Conservation (phyloP, 2,797 vertebrate genomes). For the Leptoclinus maculatus region DNA sequence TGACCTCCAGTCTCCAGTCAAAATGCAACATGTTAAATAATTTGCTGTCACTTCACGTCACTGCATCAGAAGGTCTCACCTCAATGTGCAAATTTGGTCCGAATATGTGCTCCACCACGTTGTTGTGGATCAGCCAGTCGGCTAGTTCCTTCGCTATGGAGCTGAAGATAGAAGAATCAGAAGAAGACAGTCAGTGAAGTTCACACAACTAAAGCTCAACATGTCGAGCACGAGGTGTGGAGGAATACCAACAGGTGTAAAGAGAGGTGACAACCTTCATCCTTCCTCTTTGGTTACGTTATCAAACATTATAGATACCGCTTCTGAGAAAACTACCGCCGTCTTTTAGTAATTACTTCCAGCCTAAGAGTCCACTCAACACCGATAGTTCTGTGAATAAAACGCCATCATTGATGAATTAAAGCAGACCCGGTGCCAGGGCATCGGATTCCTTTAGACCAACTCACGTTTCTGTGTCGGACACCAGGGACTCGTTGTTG, state of each 20-base stretch:
- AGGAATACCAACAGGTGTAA: background rate
- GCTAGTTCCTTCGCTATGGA: conserved; percentile 97
- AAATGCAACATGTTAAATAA: background rate
- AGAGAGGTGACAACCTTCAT: background rate
- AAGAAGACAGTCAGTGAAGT: background rate
- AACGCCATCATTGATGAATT: background rate
- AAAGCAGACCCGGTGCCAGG: no score
- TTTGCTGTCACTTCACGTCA: background rate
- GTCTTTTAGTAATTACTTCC: background rate
- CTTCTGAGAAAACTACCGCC: no score
- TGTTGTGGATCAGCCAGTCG: conserved; percentile 96
- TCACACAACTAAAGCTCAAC: background rate
- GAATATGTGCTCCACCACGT: conserved; percentile 97
- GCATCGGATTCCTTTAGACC: background rate
- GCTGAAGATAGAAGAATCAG: conserved; percentile 74
- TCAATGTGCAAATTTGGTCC: conserved; percentile 98
- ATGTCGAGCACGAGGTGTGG: background rate
- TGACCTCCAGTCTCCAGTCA: background rate
- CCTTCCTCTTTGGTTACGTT: background rate
- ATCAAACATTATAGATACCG: background rate
- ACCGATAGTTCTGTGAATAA: background rate
- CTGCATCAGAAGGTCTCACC: conserved; percentile 80
- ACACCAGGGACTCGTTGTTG: conserved; percentile 99
- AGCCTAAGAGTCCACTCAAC: background rate
- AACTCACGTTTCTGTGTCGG: conserved; percentile 99